Conservation (phyloP, 2,797 vertebrate species). For the Cephalopachus bancanus region DNA sequence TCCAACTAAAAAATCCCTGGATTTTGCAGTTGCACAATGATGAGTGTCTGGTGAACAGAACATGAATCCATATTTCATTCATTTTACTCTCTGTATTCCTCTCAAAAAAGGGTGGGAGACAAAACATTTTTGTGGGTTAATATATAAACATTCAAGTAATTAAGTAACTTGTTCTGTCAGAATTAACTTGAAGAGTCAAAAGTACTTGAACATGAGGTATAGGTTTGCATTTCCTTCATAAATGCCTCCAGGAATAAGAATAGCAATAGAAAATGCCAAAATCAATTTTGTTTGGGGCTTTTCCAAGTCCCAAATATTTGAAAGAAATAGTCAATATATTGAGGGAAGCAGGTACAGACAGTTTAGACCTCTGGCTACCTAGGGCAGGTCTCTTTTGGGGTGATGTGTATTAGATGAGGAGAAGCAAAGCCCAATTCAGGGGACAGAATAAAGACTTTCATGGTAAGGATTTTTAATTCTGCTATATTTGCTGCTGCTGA, state of each 20-base stretch:
- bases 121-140: constrained; percentile 22
- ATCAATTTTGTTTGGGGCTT: constrained; percentile 11
- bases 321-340: constrained; percentile 36
- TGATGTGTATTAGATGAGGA: not conserved
- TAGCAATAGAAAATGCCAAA: constrained; percentile 56
- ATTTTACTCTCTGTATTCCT: not conserved
- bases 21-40: constrained; percentile 42
- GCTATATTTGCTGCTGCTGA: not conserved
- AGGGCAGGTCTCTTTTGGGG: not conserved
- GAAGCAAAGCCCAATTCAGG: not conserved
- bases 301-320: constrained; percentile 53
- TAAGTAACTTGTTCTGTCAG: constrained; percentile 45
- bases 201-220: not conserved
- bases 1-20: not conserved
- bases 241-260: constrained; percentile 20
- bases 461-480: not conserved
- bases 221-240: constrained; percentile 64
- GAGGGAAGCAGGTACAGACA: not conserved
- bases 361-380: not conserved
- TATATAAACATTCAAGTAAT: constrained; percentile 37
- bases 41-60: not conserved
- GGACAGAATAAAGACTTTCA: not conserved
- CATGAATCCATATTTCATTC: constrained; percentile 23
- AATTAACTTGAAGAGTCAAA: constrained; percentile 49
- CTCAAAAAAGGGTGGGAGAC: not conserved